Percentiles rank a stretch among this genome's conserved stretches.
These are phyloP conservation scores for Eurois occulta DNA, from an alignment of 2,888 invertebrate species.

Conservation along the genomic window DNA sequence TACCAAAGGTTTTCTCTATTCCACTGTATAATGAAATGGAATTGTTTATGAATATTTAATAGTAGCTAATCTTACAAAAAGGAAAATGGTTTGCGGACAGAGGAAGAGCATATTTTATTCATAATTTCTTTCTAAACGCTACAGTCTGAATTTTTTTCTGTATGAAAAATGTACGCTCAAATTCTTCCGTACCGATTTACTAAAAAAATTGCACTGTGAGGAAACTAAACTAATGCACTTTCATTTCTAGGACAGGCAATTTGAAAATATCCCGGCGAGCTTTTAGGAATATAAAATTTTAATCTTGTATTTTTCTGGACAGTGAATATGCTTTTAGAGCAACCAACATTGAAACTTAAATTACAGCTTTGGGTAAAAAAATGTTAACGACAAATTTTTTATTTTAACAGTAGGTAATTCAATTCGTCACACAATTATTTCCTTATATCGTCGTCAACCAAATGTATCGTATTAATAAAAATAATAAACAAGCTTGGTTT, in stretches of 20 bases:
- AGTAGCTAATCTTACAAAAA: slow-evolving; percentile 58
- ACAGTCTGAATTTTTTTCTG: slow-evolving; percentile 32
- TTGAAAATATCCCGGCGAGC: slow-evolving; percentile 34
- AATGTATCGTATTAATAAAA: slow-evolving; percentile 14
- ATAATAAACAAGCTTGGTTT: slow-evolving; percentile 36
- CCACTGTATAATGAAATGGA: slow-evolving; percentile 53
- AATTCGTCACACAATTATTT: background rate
- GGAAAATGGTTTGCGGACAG: slow-evolving; percentile 50
- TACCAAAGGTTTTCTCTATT: slow-evolving; percentile 35
- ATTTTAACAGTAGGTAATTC: background rate
- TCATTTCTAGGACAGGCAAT: slow-evolving; percentile 42
- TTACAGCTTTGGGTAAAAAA: background rate
- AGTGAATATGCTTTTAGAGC: slow-evolving; percentile 6
- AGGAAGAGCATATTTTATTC: slow-evolving; percentile 54
- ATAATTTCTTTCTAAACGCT: slow-evolving; percentile 54
- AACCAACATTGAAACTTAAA: slow-evolving; percentile 8
- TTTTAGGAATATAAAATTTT: slow-evolving; percentile 31
- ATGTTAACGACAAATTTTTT: background rate
- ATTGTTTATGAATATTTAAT: slow-evolving; percentile 61
- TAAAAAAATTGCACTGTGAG: slow-evolving; percentile 6
- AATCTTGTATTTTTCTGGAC: slow-evolving; percentile 22
- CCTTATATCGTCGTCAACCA: background rate
- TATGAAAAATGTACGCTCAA: slow-evolving; percentile 37
- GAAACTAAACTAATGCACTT: slow-evolving; percentile 47
- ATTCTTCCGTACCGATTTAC: slow-evolving; percentile 27